These are phyloP conservation scores for Acanthornis magna DNA, from an alignment of 2,797 vertebrate species.

Conservation along the genomic window DNA sequence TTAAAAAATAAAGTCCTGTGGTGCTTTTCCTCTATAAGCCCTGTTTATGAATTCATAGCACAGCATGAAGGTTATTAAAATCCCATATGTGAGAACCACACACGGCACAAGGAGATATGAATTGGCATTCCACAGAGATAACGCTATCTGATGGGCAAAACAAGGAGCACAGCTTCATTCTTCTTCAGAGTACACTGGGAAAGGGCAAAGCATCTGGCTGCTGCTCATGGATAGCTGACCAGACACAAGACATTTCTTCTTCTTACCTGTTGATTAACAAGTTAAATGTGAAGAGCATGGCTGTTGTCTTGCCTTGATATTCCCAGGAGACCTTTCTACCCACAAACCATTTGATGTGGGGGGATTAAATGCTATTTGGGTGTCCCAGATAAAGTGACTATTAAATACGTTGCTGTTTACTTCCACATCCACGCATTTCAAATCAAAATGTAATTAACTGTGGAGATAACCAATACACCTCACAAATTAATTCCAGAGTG, in stretches of 20 bases:
- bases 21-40: constrained; percentile 67
- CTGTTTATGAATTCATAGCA: constrained; percentile 81
- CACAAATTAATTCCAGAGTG: neutral
- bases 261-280: constrained; percentile 57
- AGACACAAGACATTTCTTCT: constrained; percentile 24
- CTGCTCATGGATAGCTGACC: constrained; percentile 24
- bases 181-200: constrained; percentile 65
- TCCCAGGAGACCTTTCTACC: constrained; percentile 24
- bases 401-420: neutral
- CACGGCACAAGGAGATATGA: constrained; percentile 78
- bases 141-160: constrained; percentile 80
- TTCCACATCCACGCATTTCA: neutral
- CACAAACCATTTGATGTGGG: neutral
- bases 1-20: constrained; percentile 78
- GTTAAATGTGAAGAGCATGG: constrained; percentile 29
- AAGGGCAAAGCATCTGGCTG: constrained; percentile 65
- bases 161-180: constrained; percentile 70
- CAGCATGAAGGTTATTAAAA: constrained; percentile 84
- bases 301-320: constrained; percentile 51
- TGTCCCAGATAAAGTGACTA: neutral
- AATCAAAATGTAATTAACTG: constrained; percentile 41
- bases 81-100: constrained; percentile 78
- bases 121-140: constrained; percentile 80
- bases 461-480: neutral
- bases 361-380: constrained; percentile 18